phyloP scores from a whole-genome alignment of 2,888 invertebrate genomes.

The Lasius fuliginosus region DNA sequence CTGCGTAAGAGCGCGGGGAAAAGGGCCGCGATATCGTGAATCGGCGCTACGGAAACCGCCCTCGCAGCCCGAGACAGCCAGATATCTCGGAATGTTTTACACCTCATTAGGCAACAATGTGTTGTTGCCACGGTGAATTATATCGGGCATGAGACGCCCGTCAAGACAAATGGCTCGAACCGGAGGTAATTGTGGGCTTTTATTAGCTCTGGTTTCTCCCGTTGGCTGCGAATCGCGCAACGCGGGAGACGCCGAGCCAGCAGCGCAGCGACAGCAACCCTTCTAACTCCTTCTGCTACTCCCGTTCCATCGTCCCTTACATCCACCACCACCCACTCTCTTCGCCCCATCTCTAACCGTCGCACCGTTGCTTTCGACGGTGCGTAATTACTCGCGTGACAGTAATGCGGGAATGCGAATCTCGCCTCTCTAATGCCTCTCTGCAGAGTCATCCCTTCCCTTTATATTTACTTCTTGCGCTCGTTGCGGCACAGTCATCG shows the following conservation, averaged over 20 bases:
- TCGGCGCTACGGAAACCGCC: constrained; percentile 63
- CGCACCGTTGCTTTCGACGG: constrained; percentile 65
- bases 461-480: constrained; percentile 24
- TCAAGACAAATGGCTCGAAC: constrained; percentile 86
- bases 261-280: constrained; percentile 73
- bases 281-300: constrained; percentile 48
- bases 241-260: constrained; percentile 68
- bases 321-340: constrained; percentile 35
- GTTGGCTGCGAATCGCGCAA: constrained; percentile 77
- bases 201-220: constrained; percentile 85
- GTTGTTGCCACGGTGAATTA: constrained; percentile 86
- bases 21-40: constrained; percentile 60
- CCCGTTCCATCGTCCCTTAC: constrained; percentile 44
- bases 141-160: constrained; percentile 86
- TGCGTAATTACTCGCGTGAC: constrained; percentile 85
- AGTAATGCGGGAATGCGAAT: constrained; percentile 84
- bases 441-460: constrained; percentile 60
- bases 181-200: constrained; percentile 86
- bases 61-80: constrained; percentile 78
- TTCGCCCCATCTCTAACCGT: constrained; percentile 26
- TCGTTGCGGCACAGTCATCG: constrained; percentile 25
- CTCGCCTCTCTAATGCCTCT: constrained; percentile 70
- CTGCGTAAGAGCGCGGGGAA: constrained; percentile 1
- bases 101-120: constrained; percentile 86
- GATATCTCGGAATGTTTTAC: constrained; percentile 85